Conservation (phyloP, 2,888 invertebrate genomes). For the Himalopsyche japonica region DNA sequence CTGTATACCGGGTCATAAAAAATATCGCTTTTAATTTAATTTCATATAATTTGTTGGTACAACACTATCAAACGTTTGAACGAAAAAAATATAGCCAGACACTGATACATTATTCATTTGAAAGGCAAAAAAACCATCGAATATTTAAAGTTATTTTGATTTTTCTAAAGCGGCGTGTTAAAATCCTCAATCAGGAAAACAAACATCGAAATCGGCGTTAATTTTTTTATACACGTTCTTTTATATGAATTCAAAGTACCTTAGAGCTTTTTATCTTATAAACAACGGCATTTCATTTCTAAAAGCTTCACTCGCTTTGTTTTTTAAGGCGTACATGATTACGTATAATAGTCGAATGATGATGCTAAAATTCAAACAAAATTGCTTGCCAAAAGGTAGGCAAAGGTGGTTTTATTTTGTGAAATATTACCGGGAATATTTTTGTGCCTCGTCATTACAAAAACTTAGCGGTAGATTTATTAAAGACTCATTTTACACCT, state of each 20-base stretch:
- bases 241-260: not conserved
- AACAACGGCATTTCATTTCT: conserved; percentile 11
- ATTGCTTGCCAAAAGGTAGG: not conserved
- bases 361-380: conserved; percentile 8
- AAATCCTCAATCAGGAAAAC: conserved; percentile 37
- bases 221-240: not conserved
- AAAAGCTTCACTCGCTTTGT: not conserved
- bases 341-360: conserved; percentile 19
- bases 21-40: not conserved
- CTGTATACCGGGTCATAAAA: not conserved
- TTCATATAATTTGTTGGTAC: not conserved
- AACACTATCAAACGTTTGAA: not conserved
- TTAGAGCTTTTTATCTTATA: not conserved
- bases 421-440: not conserved
- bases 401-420: not conserved
- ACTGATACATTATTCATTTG: not conserved
- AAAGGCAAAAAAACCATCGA: not conserved
- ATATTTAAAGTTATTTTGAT: not conserved
- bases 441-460: conserved; percentile 16
- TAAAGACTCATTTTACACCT: conserved; percentile 24
- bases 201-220: conserved; percentile 35
- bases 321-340: conserved; percentile 4
- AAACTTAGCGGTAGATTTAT: conserved; percentile 16
- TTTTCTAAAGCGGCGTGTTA: conserved; percentile 25
- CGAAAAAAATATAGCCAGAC: not conserved